phyloP scores from a whole-genome alignment of 2,113 vertebrate species.

The Petromus typicus region DNA sequence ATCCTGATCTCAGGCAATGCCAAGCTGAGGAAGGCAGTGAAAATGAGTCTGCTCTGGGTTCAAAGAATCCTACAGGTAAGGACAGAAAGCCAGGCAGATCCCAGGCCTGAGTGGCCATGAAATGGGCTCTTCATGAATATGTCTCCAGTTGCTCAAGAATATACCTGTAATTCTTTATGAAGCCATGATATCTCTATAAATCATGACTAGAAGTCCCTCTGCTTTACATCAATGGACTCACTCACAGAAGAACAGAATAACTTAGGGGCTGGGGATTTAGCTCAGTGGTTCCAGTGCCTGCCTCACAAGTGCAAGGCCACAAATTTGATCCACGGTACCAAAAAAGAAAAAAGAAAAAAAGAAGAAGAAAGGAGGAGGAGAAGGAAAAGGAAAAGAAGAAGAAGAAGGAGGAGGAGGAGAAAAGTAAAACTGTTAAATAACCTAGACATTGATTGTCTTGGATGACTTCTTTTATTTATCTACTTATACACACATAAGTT shows the following conservation, averaged over 20 bases:
- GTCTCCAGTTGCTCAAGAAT: background rate
- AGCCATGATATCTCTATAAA: background rate
- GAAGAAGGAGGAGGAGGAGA: too few relatives aligned
- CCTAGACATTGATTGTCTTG: background rate
- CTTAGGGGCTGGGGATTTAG: too few relatives aligned
- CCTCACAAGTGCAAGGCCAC: too few relatives aligned
- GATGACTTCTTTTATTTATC: background rate
- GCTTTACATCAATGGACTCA: background rate
- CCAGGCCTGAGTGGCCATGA: background rate
- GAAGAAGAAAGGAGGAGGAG: too few relatives aligned
- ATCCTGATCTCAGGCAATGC: conserved; percentile 69
- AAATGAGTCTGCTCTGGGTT: background rate
- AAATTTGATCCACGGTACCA: too few relatives aligned
- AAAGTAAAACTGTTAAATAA: background rate
- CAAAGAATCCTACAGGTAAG: background rate
- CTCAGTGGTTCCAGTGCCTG: too few relatives aligned
- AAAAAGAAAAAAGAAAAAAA: too few relatives aligned
- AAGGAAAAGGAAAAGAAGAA: too few relatives aligned
- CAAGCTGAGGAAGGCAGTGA: conserved; percentile 56
- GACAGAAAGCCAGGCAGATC: background rate
- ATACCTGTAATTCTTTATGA: background rate
- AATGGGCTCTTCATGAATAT: background rate
- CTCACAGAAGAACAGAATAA: background rate
- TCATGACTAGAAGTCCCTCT: background rate
- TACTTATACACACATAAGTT: background rate